Base-by-base conservation (phyloP, 1,140 invertebrate species). In the Eriocheir sinensis region DNA sequence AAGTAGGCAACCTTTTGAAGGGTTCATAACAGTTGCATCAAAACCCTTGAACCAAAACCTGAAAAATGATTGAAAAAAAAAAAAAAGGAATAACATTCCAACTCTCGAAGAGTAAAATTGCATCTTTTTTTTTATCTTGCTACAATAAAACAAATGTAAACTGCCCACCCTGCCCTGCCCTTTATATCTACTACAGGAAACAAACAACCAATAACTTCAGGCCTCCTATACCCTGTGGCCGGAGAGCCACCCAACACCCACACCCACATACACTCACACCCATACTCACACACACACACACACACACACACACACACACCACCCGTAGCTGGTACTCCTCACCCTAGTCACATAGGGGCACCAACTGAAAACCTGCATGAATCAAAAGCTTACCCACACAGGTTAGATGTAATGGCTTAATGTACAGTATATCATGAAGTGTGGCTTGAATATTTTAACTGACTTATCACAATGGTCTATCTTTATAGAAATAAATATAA, bases 381-480 rank as follows among this genome's bases (percentile, higher is more conserved):
- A 92, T 81, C 30, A 91, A n/a, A 38, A 34, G 40, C 38, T 80
- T n/a, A 36, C 53, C 12, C 91, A 38, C 32, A 60, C 32, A 38
- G 12, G n/a, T 90, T 72, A 81, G 40, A 79, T 41, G 80, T 34
- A 44, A 72, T 72, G 60, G 36, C 90, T 6, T 32, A 53, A 91
- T 72, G 53, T 92, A 40, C 34, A 79, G 38, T 17, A 81, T 41
- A 41, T 91, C 60, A 91, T 81, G 72, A 41, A 38, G 41, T 41
- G 30, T 89, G 41, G n/a, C 44, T 41, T 44, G 15, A 53, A 30
- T 89, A 53, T 89, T 89, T n/a, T 34, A 81, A 41, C 34, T 92
- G 80, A 92, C 80, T 81, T 92, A 92, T 92, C 91, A 92, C 91
- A 92, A 92, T 81, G 72, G 36, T 81, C 34, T 81, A 92, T 92